Base-by-base conservation (phyloP, 30 jellyfish, hydroid and myxozoan species). In the Rhopilema esculentum region DNA sequence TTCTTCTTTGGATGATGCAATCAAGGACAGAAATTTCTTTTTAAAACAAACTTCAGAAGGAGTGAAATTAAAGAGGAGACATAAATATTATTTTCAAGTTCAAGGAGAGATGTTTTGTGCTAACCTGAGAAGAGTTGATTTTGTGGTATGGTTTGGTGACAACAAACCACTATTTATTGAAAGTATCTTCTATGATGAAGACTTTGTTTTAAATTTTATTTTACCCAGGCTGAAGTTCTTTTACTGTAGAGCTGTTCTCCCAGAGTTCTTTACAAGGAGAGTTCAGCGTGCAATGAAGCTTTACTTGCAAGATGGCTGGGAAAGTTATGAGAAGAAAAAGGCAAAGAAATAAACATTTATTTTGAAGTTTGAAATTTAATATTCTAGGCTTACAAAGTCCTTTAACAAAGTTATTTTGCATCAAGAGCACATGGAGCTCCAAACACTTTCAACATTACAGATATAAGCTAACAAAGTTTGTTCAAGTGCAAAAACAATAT, bases 51-150 rank as follows among this genome's bases (percentile, higher is more conserved):
- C 72, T 28, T 27, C 50, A 28, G 74, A 52, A 25, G 67, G 33
- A 79, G 67, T 63, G 40, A 22, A 66, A 24, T 64, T 79, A 26
- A 79, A 79, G 48, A 53, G 73, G 63, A 79, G 49, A 30, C 73
- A 79, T 64, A 65, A 33, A 28, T 79, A 61, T 40, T 40, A 40
- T 66, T 79, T 50, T 66, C 89, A 79, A 79, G 66, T 77, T 22
- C 87, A 79, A 79, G 89, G 77, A 15, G 68, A 79, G 49, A 79
- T 62, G 82, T 79, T 57, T 79, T 79, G 82, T 79, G 66, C 81
- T 24, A 52, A 64, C 33, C n/a, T 73, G 20, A 73, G 25, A 57
- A 29, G 84, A 73, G 51, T 48, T 33, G 69, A 73, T 49, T 73
- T 73, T 73, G 70, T 73, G 31, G 84, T 73, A 23, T 73, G 84